Conservation (phyloP, 2,797 vertebrate genomes). For the Gymnocypris eckloni region DNA sequence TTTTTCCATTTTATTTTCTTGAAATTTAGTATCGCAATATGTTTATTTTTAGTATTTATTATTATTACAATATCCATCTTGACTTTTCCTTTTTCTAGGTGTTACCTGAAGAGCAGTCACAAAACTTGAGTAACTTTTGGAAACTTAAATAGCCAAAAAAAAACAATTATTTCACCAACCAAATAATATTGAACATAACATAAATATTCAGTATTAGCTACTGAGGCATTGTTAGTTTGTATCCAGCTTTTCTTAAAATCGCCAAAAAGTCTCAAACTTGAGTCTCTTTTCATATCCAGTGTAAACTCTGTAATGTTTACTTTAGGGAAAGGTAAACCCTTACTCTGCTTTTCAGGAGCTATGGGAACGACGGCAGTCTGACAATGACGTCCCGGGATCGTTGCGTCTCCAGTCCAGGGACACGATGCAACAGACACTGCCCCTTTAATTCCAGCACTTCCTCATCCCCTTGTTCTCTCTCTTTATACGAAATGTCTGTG, state of each 20-base stretch:
- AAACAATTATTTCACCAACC: no score
- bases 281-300: no score
- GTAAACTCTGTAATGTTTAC: neutral
- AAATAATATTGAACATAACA: no score
- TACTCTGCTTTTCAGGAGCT: neutral
- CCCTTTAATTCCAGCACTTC: constrained; percentile 53
- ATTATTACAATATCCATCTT: neutral
- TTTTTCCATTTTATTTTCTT: neutral
- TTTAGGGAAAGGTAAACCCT: neutral
- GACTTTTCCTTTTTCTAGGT: neutral
- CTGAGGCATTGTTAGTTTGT: neutral
- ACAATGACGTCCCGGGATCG: neutral
- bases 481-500: constrained; percentile 48
- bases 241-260: neutral
- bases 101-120: neutral
- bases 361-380: neutral
- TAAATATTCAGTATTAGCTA: neutral
- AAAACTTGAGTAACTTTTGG: neutral
- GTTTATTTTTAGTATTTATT: neutral
- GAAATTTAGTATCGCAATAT: neutral
- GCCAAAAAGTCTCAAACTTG: neutral
- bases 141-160: no score
- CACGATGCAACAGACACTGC: constrained; percentile 7
- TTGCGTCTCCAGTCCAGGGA: neutral
- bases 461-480: constrained; percentile 44